Percentiles rank a stretch among this genome's conserved stretches.
phyloP scores from a whole-genome alignment of 2,113 vertebrate species.

The Leucoraja erinaceus region DNA sequence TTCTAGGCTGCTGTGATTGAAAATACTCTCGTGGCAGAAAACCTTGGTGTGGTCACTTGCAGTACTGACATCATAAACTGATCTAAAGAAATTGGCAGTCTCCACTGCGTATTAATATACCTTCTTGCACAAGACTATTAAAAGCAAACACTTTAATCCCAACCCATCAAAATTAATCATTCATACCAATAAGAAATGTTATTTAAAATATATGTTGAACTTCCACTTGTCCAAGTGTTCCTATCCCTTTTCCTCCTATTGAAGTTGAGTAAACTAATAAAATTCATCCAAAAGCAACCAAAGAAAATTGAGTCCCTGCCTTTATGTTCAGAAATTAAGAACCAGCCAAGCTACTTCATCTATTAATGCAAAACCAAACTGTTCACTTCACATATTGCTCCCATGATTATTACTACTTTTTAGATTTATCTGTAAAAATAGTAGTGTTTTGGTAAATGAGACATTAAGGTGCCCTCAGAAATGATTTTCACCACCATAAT shows the following conservation, averaged over 20 bases:
- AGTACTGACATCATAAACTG: neutral
- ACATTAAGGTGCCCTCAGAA: neutral
- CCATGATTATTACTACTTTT: neutral
- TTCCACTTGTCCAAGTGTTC: neutral
- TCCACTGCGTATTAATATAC: neutral
- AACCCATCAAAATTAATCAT: neutral
- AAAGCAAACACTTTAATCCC: neutral
- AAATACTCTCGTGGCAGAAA: neutral
- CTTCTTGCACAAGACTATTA: neutral
- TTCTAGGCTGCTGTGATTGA: neutral
- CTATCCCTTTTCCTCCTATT: neutral
- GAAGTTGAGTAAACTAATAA: neutral
- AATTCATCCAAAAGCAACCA: neutral
- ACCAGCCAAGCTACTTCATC: neutral
- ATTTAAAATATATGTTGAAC: neutral
- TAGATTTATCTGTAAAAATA: neutral
- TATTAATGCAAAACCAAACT: neutral
- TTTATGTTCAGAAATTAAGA: neutral
- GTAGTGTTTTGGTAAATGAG: neutral
- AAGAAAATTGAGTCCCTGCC: neutral
- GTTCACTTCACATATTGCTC: neutral
- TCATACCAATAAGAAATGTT: neutral
- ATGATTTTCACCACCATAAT: neutral
- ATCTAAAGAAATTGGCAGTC: neutral
- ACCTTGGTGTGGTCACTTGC: neutral